Percentiles rank a stretch among this genome's conserved stretches.
Conservation (phyloP, 2,797 vertebrate genomes). For the Geotrypetes seraphini region DNA sequence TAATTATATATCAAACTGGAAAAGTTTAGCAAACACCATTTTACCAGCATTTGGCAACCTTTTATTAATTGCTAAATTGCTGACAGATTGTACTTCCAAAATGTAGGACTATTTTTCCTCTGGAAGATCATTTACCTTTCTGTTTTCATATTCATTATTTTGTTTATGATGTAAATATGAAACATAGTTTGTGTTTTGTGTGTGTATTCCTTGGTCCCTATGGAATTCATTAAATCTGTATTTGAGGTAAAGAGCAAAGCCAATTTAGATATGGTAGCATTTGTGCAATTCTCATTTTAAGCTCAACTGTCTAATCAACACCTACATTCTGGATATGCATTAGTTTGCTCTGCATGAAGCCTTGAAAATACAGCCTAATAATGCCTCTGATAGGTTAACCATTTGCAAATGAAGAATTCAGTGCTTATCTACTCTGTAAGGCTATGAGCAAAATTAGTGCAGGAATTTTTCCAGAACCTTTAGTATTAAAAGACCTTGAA, state of each 20-base stretch:
- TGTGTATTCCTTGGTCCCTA: constrained; percentile 22
- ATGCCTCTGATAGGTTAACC: constrained; percentile 32
- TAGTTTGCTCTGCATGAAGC: constrained; percentile 25
- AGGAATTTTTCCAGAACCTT: no score
- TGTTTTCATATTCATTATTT: constrained; percentile 14
- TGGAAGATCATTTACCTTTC: background rate
- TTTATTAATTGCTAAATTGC: no score
- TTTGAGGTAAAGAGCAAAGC: constrained; percentile 18
- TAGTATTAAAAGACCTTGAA: no score
- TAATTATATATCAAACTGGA: no score
- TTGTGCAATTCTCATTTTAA: constrained; percentile 33
- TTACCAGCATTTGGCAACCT: no score
- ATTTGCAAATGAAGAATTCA: constrained; percentile 18
- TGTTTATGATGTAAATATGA: constrained; percentile 11
- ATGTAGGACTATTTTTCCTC: no score
- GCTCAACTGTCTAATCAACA: constrained; percentile 36
- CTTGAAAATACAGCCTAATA: constrained; percentile 10
- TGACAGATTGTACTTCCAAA: no score
- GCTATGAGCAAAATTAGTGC: constrained; percentile 16
- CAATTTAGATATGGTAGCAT: constrained; percentile 28
- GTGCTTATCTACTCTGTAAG: background rate
- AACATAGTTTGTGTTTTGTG: constrained; percentile 23
- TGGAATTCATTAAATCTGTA: constrained; percentile 42
- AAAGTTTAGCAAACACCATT: no score
- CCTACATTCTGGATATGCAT: constrained; percentile 13